Percentiles rank a stretch among this genome's conserved stretches.
These are phyloP conservation scores for Hypercompe scribonia DNA, from an alignment of 2,888 invertebrate species.

Conservation along the genomic window DNA sequence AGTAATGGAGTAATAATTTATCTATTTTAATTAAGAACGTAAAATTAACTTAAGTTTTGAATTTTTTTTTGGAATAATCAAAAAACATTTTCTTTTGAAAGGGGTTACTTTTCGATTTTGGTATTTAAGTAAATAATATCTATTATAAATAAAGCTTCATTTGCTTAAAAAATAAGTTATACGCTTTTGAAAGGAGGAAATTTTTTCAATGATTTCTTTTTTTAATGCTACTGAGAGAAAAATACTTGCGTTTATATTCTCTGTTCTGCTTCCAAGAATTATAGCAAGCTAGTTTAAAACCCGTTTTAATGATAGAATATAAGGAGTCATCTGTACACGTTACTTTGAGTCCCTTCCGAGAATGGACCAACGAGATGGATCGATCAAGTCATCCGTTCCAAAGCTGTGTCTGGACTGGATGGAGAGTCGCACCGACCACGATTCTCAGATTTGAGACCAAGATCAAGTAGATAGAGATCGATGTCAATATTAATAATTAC, in stretches of 20 bases:
- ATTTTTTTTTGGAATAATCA: not conserved
- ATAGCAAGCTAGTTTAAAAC: too few relatives aligned
- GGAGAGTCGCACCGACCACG: too few relatives aligned
- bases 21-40: slow-evolving; percentile 9
- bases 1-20: slow-evolving; percentile 8
- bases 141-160: not conserved
- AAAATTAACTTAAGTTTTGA: not conserved
- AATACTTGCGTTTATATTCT: not conserved
- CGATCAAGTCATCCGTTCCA: too few relatives aligned
- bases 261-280: too few relatives aligned
- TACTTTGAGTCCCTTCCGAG: too few relatives aligned
- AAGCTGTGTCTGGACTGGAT: too few relatives aligned
- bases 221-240: not conserved
- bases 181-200: not conserved
- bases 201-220: not conserved
- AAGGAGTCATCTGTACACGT: too few relatives aligned
- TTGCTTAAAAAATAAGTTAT: not conserved
- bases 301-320: too few relatives aligned
- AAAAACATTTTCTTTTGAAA: not conserved
- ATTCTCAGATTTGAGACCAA: too few relatives aligned
- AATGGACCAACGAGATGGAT: too few relatives aligned
- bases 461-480: too few relatives aligned
- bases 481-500: too few relatives aligned
- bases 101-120: not conserved
- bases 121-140: not conserved